Conservation (phyloP, 1,140 invertebrate genomes). For the Cepaea nemoralis region DNA sequence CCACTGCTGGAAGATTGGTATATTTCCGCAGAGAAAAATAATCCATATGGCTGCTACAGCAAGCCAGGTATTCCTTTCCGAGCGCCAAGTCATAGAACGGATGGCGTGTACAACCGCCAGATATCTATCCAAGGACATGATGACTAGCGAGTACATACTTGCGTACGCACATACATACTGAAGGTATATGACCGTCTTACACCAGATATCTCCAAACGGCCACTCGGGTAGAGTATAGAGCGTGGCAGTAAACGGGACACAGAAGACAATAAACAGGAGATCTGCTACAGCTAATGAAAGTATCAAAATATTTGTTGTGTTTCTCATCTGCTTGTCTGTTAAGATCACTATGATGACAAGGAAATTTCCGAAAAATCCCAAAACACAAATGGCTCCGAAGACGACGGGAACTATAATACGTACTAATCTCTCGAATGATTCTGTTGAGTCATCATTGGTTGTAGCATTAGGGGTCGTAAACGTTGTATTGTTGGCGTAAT, state of each 20-base stretch:
- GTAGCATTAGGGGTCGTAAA: not conserved
- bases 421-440: constrained; percentile 57
- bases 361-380: constrained; percentile 91
- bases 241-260: constrained; percentile 80
- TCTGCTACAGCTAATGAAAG: constrained; percentile 88
- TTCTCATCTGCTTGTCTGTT: constrained; percentile 90
- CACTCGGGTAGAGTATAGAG: constrained; percentile 76
- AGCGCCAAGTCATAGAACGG: constrained; percentile 87
- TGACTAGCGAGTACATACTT: constrained; percentile 92
- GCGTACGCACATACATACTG: constrained; percentile 87
- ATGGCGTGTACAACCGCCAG: constrained; percentile 95
- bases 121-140: constrained; percentile 96
- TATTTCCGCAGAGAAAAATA: constrained; percentile 79
- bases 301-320: constrained; percentile 92
- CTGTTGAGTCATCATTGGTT: not conserved
- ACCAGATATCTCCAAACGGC: constrained; percentile 92
- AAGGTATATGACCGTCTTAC: constrained; percentile 85
- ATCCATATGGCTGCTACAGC: constrained; percentile 82
- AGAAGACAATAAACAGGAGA: constrained; percentile 93
- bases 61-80: constrained; percentile 84
- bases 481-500: not conserved
- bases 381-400: constrained; percentile 87
- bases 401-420: constrained; percentile 81
- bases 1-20: constrained; percentile 84
- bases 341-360: constrained; percentile 87